Evolutionary conservation across 2,113 vertebrate genomes (phyloP), one percentile per base, ranked within the genome.

Genomic region (Gymnarchus niloticus): DNA sequence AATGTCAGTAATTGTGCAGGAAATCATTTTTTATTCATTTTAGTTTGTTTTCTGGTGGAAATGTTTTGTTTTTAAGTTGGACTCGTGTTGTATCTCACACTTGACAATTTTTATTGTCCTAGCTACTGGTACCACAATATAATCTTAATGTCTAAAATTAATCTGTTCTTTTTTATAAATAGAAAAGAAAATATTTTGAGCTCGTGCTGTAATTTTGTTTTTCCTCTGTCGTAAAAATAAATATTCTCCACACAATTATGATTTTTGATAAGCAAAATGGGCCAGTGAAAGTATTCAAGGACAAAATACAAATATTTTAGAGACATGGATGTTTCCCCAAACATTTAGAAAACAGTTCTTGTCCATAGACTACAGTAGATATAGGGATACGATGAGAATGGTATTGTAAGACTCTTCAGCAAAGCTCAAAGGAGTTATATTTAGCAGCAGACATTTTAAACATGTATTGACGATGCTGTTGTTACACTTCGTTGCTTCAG

Each of bases 391-490:
- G 41, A 69, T 12, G 51, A 19, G 51, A 7, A 48, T 25, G 23
- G 78, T 33, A 54, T 49, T 51, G 83, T 65, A 48, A 37, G 46
- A 78, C 51, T 19, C 65, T 57, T n/a, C 77, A 51, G 85, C 33
- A 23, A 65, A 77, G 21, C 83, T 17, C 37, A 51, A 49, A 51
- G 54, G n/a, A 44, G 3, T 49, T 84, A 85, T 69, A 82, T 82
- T 77, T 83, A 78, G 78, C 46, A 46, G 25, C 77, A 69, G 19
- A 76, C 19, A 48, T 73, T 76, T 87, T 85, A 84, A 87, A 73
- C 84, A 83, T 83, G 57, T 49, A 56, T 73, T 76, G 87, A 87
- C 82, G 84, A 87, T 87, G 78, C 83, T 44, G 14, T 57, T 82
- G 41, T 85, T 83, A 76, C 82, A 87, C 83, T 65, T 82, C 37